Conservation (phyloP, 92 coral and sea anemone species). For the Micromussa lordhowensis region DNA sequence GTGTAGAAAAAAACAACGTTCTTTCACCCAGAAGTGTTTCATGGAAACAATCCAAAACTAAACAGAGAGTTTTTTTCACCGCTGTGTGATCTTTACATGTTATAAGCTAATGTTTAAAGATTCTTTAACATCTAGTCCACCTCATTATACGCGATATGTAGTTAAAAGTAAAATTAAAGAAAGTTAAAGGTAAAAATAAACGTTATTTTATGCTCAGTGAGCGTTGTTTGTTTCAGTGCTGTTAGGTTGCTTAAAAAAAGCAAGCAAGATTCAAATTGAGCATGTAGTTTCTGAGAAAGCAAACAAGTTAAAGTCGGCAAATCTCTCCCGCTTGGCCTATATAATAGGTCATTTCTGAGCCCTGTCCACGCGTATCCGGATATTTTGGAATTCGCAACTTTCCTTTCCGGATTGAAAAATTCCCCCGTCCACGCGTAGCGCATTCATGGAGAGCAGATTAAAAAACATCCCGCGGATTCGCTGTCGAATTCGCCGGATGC, state of each 20-base stretch:
- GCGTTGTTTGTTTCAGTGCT: neutral
- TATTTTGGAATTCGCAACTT: too few relatives aligned
- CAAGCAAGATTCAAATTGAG: neutral
- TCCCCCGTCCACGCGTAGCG: too few relatives aligned
- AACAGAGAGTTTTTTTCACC: neutral
- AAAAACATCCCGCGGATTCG: too few relatives aligned
- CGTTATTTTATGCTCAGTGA: neutral
- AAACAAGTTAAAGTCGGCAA: neutral
- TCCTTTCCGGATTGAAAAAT: too few relatives aligned
- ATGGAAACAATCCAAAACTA: neutral
- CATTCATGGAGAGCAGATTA: too few relatives aligned
- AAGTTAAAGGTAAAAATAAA: neutral
- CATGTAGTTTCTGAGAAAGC: neutral
- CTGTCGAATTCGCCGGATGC: too few relatives aligned
- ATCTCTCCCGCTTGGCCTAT: neutral
- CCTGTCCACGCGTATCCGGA: too few relatives aligned
- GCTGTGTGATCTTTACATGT: neutral
- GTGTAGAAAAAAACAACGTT: neutral
- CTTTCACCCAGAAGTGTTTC: neutral
- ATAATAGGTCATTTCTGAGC: too few relatives aligned
- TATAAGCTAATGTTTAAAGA: neutral
- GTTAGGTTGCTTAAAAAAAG: neutral
- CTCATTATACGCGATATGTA: neutral
- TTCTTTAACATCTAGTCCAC: neutral
- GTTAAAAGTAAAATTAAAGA: neutral